Evolutionary conservation across 2,797 vertebrate species (phyloP).

Genomic region (Squalus acanthias): DNA sequence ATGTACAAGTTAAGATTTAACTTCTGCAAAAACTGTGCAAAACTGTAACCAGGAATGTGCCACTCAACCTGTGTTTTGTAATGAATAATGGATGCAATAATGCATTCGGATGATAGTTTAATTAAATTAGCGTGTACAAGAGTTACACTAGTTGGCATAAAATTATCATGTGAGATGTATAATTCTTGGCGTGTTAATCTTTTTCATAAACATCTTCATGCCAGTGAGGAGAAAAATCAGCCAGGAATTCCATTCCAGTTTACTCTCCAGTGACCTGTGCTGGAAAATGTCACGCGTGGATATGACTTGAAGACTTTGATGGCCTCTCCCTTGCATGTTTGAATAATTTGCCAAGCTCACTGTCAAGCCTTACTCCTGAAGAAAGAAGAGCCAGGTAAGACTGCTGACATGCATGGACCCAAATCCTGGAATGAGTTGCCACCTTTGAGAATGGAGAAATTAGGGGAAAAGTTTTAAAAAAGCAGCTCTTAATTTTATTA

Average conservation of each 20-base stretch:
- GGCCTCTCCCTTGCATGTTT: neutral
- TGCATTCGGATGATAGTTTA: too few relatives aligned
- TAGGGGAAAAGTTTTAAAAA: neutral
- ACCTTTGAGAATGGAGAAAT: neutral
- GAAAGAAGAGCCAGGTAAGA: neutral
- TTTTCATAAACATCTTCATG: too few relatives aligned
- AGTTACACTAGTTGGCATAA: too few relatives aligned
- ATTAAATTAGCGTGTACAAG: too few relatives aligned
- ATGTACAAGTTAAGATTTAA: too few relatives aligned
- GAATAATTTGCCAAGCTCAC: neutral
- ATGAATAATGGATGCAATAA: too few relatives aligned
- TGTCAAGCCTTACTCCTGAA: neutral
- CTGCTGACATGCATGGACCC: neutral
- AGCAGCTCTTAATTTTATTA: neutral
- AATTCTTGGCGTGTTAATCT: too few relatives aligned
- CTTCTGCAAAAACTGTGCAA: too few relatives aligned
- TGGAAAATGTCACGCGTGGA: neutral
- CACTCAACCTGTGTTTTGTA: too few relatives aligned
- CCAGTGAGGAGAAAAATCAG: neutral
- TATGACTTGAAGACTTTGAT: neutral
- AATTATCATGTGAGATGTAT: too few relatives aligned
- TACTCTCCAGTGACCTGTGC: neutral
- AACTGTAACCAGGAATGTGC: too few relatives aligned
- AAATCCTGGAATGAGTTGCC: neutral
- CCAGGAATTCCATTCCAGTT: neutral